Percentiles rank a stretch among this genome's conserved stretches.
Evolutionary conservation across 2,113 vertebrate genomes (phyloP).

Genomic region (Zosterops hypoxanthus): DNA sequence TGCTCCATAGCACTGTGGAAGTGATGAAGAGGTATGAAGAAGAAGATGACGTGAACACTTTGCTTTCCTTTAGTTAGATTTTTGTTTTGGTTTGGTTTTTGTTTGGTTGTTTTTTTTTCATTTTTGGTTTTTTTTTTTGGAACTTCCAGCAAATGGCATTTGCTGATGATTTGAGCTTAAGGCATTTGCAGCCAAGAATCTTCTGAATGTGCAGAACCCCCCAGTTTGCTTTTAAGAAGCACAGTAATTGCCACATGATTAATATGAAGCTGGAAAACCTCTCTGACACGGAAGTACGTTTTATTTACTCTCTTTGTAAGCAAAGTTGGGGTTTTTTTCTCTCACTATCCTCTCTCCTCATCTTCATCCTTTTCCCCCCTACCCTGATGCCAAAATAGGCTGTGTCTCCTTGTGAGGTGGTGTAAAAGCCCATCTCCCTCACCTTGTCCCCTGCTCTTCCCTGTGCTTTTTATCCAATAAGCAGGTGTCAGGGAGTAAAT

Average conservation of each 20-base stretch:
- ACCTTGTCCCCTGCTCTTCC: fast-evolving
- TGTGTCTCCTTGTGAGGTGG: background rate
- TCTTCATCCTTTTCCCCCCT: background rate
- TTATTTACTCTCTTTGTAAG: background rate
- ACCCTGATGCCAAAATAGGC: background rate
- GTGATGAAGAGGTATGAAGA: background rate
- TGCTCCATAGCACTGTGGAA: fast-evolving
- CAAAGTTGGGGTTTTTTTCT: background rate
- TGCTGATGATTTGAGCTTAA: background rate
- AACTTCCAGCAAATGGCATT: background rate
- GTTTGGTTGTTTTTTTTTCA: too few relatives aligned
- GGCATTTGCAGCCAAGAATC: background rate
- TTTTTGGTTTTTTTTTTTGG: background rate
- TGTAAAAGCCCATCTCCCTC: background rate
- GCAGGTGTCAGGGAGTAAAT: background rate
- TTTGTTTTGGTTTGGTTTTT: background rate
- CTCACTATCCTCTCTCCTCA: background rate
- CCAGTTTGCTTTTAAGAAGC: background rate
- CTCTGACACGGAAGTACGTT: background rate
- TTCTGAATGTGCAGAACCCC: background rate
- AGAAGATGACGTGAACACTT: background rate
- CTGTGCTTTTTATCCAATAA: background rate
- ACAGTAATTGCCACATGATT: background rate
- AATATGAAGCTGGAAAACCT: background rate
- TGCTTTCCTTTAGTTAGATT: background rate